Evolutionary conservation across 2,113 vertebrate genomes (phyloP).

Genomic region (Ammodytes marinus): DNA sequence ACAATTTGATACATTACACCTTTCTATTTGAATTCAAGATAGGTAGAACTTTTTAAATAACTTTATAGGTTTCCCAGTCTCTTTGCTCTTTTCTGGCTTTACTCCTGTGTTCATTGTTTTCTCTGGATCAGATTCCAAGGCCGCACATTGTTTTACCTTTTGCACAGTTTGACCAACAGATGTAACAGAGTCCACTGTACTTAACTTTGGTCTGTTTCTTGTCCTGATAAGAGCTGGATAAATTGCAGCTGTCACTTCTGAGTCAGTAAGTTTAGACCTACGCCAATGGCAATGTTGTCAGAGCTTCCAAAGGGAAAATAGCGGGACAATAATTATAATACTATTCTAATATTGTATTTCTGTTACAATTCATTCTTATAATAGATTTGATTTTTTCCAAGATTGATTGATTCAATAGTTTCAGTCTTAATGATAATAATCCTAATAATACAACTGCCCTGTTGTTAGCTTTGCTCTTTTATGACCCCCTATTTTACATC

Average conservation of each 20-base stretch:
- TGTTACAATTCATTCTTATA: not conserved
- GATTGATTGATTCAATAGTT: too few relatives aligned
- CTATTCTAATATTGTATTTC: not conserved
- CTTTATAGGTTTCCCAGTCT: too few relatives aligned
- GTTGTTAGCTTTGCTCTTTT: too few relatives aligned
- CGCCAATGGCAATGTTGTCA: not conserved
- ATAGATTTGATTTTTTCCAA: too few relatives aligned
- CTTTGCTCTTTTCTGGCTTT: too few relatives aligned
- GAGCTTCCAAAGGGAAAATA: not conserved
- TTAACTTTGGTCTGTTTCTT: not conserved
- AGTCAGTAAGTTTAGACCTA: not conserved
- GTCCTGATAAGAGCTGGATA: not conserved
- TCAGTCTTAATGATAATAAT: too few relatives aligned
- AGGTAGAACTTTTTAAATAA: too few relatives aligned
- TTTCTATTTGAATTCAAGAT: not conserved
- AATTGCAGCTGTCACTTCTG: not conserved
- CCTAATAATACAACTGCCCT: too few relatives aligned
- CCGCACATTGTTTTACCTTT: not conserved
- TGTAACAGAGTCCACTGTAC: not conserved
- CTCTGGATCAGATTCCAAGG: not conserved
- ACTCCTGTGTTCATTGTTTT: too few relatives aligned
- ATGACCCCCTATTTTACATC: too few relatives aligned
- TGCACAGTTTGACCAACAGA: not conserved
- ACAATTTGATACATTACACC: not conserved
- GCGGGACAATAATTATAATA: not conserved